A percentile compares a stretch with the other conserved stretches of the same genome.
phyloP scores from a whole-genome alignment of 2,797 vertebrate genomes.

The Notamacropus eugenii region DNA sequence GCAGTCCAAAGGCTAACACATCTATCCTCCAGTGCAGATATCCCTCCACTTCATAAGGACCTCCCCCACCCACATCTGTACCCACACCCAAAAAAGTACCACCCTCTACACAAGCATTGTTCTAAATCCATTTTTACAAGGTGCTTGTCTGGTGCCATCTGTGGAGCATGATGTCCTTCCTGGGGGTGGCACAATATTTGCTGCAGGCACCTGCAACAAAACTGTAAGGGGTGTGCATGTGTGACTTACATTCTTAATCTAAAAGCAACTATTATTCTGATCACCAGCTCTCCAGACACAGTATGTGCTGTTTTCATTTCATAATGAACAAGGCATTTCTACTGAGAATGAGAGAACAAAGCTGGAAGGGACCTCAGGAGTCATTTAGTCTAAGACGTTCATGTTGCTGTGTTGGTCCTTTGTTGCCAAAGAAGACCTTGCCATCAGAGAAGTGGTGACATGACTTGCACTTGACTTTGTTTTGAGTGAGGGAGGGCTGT shows the following conservation, averaged over 20 bases:
- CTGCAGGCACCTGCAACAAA: neutral
- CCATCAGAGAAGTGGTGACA: too few species aligned
- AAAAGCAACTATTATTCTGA: neutral
- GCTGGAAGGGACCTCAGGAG: neutral
- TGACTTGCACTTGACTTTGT: too few species aligned
- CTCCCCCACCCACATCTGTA: neutral
- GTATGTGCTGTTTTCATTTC: neutral
- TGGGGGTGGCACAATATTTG: neutral
- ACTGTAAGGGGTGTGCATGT: neutral
- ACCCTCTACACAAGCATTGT: neutral
- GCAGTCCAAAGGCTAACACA: neutral
- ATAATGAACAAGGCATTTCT: neutral
- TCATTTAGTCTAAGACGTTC: neutral
- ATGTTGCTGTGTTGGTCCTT: too few species aligned
- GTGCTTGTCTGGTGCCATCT: neutral
- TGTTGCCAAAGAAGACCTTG: too few species aligned
- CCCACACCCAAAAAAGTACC: neutral
- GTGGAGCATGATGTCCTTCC: neutral
- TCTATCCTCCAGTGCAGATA: neutral
- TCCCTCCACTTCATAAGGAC: neutral
- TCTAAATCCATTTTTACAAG: neutral
- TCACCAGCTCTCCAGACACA: neutral
- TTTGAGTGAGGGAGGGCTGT: too few species aligned
- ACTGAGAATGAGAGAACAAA: neutral
- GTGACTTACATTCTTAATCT: neutral